phyloP scores from a whole-genome alignment of 2,113 vertebrate species.

The Polypterus bichir region DNA sequence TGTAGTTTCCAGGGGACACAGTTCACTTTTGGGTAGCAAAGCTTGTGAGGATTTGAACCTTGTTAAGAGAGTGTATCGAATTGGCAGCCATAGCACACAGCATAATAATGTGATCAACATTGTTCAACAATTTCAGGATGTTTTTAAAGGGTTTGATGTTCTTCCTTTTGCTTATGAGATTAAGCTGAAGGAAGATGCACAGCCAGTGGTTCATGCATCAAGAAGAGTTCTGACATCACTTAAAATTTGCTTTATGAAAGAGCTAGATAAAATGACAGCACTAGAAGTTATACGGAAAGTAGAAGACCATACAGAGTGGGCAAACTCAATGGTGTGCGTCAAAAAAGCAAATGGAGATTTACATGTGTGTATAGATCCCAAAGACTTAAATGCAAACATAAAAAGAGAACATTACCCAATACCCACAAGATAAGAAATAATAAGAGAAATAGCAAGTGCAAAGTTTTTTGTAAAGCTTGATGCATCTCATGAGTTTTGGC shows the following conservation, averaged over 20 bases:
- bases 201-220: constrained; percentile 1
- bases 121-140: background rate
- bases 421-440: constrained; percentile 10
- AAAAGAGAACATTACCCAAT: constrained; percentile 16
- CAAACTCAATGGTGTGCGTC: constrained; percentile 6
- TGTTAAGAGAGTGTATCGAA: constrained; percentile 11
- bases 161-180: constrained; percentile 14
- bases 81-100: constrained; percentile 1
- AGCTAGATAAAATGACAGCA: constrained; percentile 6
- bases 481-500: constrained; percentile 9
- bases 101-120: background rate
- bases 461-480: constrained; percentile 10
- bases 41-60: constrained; percentile 6
- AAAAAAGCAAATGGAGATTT: constrained; percentile 3
- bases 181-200: constrained; percentile 8
- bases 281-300: background rate
- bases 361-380: constrained; percentile 15
- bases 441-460: constrained; percentile 10
- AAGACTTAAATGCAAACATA: constrained; percentile 14
- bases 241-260: background rate
- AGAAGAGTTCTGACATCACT: background rate
- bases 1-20: constrained; percentile 7
- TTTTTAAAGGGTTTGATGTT: constrained; percentile 11
- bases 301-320: constrained; percentile 4
- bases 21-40: constrained; percentile 11